Evolutionary conservation across 2,888 invertebrate species (phyloP), one percentile per base, ranked within the genome.

Genomic region (Agriopis aurantiaria): DNA sequence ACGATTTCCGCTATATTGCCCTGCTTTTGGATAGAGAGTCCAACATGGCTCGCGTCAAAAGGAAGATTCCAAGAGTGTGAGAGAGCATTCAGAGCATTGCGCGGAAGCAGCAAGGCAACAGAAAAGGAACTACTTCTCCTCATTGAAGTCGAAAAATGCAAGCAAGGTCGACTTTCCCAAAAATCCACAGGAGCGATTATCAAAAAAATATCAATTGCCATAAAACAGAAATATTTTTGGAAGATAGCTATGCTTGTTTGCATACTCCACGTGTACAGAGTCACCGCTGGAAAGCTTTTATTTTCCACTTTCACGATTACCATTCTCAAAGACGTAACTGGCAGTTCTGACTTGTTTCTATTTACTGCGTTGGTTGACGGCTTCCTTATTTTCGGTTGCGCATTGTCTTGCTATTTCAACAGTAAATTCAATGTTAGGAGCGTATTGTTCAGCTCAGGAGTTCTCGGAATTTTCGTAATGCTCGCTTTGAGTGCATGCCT

Each of bases 11-110:
- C 74, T 41, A 8, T 81, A 8, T 9, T 80, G 3, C 80, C 82
- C 1, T 71, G 71, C 33, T 80, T 77, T 53, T 81, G 80, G 76
- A 70, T 76, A 6, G 82, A 82, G 52, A 82, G 81, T 60, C 82
- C 82, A 0, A 72, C 76, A 3, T 81, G 80, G 82, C 69, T 84
- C n/a, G 82, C 80, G 3, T 78, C 78, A 10, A 78, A 80, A 65
- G 81, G 81, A 40, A 74, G 75, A 63, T 78, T 78, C 45, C 70
- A 78, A 17, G 80, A 83, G 56, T 82, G 78, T 48, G 65, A 73
- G 48, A 45, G 0, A 0, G 73, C 79, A 0, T 82, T 80, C 53
- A 76, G 64, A 71, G 61, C 74, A 40, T 56, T 82, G 11, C 79
- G 77, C 23, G 76, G 75, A 1, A 60, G 52, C 11, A 68, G 46